These are phyloP conservation scores for Sebastolobus alascanus DNA, from an alignment of 2,797 vertebrate genomes.

Conservation along the genomic window DNA sequence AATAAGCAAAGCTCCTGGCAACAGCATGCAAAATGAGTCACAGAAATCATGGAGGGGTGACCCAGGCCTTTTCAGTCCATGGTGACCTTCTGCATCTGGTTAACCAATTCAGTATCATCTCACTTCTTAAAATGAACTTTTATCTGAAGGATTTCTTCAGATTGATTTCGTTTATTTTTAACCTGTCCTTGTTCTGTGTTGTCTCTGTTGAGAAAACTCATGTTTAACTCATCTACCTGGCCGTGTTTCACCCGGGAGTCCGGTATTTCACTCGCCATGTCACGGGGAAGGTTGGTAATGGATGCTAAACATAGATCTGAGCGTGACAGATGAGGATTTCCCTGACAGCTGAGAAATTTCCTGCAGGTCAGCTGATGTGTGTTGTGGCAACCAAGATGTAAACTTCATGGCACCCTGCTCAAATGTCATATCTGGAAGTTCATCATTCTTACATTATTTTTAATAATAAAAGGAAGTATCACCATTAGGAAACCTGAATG, in stretches of 20 bases:
- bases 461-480: not conserved
- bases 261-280: not conserved
- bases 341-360: conserved; percentile 51
- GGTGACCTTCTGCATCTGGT: not conserved
- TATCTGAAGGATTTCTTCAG: not conserved
- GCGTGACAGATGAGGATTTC: conserved; percentile 50
- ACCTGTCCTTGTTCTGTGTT: not conserved
- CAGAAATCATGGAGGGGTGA: not conserved
- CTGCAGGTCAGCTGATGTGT: conserved; percentile 47
- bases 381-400: conserved; percentile 26
- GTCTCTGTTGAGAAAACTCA: not conserved
- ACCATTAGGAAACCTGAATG: not conserved
- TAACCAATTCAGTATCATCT: not conserved
- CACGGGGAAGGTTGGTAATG: not conserved
- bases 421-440: conserved; percentile 3
- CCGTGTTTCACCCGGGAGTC: not conserved
- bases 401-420: not conserved
- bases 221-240: not conserved
- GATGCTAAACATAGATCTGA: conserved; percentile 50
- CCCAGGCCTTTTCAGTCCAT: not conserved
- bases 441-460: not conserved
- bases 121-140: not conserved
- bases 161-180: no score
- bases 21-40: conserved; percentile 28
- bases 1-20: conserved; percentile 11